These are phyloP conservation scores for Setophaga kirtlandii DNA, from an alignment of 2,113 vertebrate species.

Conservation along the genomic window DNA sequence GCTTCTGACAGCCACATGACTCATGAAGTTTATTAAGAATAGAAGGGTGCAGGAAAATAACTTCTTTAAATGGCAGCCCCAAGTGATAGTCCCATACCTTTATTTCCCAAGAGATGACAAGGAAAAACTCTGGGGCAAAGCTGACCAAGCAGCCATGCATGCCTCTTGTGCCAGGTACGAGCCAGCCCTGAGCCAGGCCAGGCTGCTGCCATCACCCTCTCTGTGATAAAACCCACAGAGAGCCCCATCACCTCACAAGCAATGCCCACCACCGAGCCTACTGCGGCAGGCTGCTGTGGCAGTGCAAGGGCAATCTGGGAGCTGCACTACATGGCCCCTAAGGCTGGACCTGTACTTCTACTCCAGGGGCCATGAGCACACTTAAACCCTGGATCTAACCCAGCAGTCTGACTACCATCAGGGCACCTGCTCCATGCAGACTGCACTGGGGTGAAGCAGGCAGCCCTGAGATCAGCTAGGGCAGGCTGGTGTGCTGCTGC, in stretches of 20 bases:
- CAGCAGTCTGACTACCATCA: background rate
- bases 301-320: background rate
- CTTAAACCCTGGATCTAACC: background rate
- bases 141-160: background rate
- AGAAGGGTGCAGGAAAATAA: background rate
- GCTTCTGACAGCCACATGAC: background rate
- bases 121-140: background rate
- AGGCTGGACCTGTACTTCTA: background rate
- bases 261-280: rapidly evolving
- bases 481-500: background rate
- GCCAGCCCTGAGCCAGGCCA: background rate
- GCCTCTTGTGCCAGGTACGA: rapidly evolving
- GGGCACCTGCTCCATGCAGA: background rate
- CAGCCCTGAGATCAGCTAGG: background rate
- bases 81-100: background rate
- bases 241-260: background rate
- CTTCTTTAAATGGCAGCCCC: background rate
- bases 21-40: background rate
- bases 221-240: background rate
- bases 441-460: background rate
- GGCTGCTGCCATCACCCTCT: background rate
- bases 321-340: rapidly evolving
- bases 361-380: background rate
- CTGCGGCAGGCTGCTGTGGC: background rate
- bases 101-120: background rate